Conservation (phyloP, 1,140 invertebrate species). For the Ceratina australensis region DNA sequence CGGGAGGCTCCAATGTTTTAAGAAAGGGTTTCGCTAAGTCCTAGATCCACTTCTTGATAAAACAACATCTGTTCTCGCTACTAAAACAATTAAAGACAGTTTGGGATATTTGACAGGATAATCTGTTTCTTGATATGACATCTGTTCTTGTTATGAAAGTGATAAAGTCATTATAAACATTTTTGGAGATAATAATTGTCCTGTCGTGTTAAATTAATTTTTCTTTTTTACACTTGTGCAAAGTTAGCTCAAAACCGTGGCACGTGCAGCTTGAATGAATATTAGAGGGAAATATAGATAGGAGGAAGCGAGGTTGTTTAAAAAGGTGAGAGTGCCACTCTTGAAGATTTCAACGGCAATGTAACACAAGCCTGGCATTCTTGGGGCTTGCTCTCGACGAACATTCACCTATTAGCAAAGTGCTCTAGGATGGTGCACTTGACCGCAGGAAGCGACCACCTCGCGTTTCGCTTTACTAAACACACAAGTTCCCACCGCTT, state of each 20-base stretch:
- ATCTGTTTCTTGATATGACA: too few species aligned
- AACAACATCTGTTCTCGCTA: slow-evolving; percentile 50
- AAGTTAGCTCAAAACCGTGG: background rate
- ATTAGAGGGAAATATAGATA: background rate
- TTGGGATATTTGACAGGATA: background rate
- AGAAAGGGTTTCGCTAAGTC: slow-evolving; percentile 48
- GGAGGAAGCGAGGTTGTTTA: slow-evolving; percentile 52
- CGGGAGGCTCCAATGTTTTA: slow-evolving; percentile 36
- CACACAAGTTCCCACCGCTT: slow-evolving; percentile 20
- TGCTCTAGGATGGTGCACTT: slow-evolving; percentile 70
- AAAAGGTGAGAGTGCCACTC: slow-evolving; percentile 53
- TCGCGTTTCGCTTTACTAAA: slow-evolving; percentile 47
- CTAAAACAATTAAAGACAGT: slow-evolving; percentile 12
- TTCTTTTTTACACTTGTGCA: background rate
- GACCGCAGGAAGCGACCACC: slow-evolving; percentile 65
- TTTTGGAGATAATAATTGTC: background rate
- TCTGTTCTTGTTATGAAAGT: too few species aligned
- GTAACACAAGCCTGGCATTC: slow-evolving; percentile 68
- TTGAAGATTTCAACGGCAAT: slow-evolving; percentile 41
- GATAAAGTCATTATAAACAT: too few species aligned
- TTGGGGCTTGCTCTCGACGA: slow-evolving; percentile 62
- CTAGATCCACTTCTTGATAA: slow-evolving; percentile 52
- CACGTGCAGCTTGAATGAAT: slow-evolving; percentile 24
- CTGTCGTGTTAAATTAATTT: background rate
- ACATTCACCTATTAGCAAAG: slow-evolving; percentile 65